A percentile compares a stretch with the other conserved stretches of the same genome.
Evolutionary conservation across 1,140 invertebrate species (phyloP).

Genomic region (Orchesella cincta): DNA sequence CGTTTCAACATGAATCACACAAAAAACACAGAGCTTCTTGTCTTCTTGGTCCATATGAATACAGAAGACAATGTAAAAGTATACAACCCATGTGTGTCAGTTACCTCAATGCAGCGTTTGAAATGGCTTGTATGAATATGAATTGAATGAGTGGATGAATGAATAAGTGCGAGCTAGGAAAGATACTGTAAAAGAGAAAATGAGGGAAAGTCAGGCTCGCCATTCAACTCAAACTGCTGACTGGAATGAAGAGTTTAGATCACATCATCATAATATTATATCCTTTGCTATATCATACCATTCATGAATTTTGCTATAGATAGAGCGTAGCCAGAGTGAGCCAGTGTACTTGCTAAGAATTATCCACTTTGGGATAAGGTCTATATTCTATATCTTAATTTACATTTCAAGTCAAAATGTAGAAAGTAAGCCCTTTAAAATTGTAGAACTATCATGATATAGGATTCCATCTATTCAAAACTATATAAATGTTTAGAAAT

Average conservation of each 20-base stretch:
- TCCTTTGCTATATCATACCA: background rate
- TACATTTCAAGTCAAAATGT: no score
- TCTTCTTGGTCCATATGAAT: background rate
- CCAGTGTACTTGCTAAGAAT: background rate
- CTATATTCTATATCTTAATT: no score
- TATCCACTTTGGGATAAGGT: no score
- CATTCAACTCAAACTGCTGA: background rate
- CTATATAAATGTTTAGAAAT: no score
- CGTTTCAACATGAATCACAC: conserved; percentile 29
- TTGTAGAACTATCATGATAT: no score
- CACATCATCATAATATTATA: background rate
- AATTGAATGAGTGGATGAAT: background rate
- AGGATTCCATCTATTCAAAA: no score
- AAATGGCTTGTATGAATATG: background rate
- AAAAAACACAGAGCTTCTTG: background rate
- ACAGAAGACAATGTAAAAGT: background rate
- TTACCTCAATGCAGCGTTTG: background rate
- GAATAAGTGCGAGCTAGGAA: background rate
- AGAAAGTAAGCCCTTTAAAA: no score
- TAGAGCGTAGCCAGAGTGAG: no score
- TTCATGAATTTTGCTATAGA: no score
- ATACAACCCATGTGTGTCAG: background rate
- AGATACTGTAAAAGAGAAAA: background rate
- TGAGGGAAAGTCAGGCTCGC: background rate
- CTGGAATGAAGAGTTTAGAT: background rate